phyloP scores from a whole-genome alignment of 2,888 invertebrate species.

The Drosophila pseudotalamancana region DNA sequence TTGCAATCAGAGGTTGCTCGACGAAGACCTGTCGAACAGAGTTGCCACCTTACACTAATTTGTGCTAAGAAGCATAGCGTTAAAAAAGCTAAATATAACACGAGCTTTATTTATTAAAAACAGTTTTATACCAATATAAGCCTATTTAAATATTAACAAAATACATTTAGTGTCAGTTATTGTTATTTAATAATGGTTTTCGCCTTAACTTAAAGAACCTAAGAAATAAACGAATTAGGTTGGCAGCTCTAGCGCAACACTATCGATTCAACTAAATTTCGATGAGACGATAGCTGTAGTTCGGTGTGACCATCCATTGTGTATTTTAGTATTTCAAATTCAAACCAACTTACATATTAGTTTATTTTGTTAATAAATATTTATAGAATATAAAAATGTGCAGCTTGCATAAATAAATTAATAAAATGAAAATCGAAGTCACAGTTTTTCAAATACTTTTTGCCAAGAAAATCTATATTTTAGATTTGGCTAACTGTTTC shows the following conservation, averaged over 20 bases:
- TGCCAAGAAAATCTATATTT: not conserved
- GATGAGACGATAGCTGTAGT: not conserved
- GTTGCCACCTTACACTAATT: conserved; percentile 33
- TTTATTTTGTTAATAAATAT: not conserved
- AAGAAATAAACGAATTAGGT: not conserved
- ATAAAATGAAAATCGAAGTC: not conserved
- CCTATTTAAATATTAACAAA: not conserved
- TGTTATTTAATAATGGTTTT: not conserved
- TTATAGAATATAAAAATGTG: not conserved
- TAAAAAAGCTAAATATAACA: not conserved
- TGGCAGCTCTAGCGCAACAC: not conserved
- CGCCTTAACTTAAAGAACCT: not conserved
- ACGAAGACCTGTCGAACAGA: conserved; percentile 9
- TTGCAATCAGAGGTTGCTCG: conserved; percentile 40
- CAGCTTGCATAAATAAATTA: not conserved
- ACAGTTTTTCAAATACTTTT: not conserved
- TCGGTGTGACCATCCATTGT: not conserved
- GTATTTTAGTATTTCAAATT: not conserved
- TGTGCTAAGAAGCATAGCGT: not conserved
- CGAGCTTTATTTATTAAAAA: not conserved
- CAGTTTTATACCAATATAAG: not conserved
- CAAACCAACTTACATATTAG: no score
- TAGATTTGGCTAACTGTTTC: conserved; percentile 45
- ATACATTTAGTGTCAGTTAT: no score
- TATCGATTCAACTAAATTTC: not conserved